A percentile compares a stretch with the other conserved stretches of the same genome.
These are phyloP conservation scores for Augochlorella aurata DNA, from an alignment of 2,888 invertebrate species.

Conservation along the genomic window DNA sequence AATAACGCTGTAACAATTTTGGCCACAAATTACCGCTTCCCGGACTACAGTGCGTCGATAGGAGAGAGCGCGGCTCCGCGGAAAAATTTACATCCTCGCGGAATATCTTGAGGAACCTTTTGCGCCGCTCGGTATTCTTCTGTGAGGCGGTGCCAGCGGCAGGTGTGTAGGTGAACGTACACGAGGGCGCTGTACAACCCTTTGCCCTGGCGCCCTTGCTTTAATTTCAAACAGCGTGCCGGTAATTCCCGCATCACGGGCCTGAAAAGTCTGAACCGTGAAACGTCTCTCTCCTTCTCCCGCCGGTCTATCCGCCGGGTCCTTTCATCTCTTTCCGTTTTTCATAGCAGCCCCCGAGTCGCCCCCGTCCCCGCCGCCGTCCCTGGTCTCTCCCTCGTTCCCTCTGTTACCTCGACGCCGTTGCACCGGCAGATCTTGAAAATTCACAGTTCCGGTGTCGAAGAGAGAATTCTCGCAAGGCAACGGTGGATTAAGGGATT, in stretches of 20 bases:
- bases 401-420: slow-evolving; percentile 29
- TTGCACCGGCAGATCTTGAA: slow-evolving; percentile 57
- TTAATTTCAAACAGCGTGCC: slow-evolving; percentile 62
- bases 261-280: slow-evolving; percentile 56
- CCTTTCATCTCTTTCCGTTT: slow-evolving; percentile 13
- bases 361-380: slow-evolving; percentile 3
- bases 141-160: neutral
- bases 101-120: slow-evolving; percentile 56
- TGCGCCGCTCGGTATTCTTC: slow-evolving; percentile 15
- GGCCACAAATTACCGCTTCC: too few relatives aligned
- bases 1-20: too few relatives aligned
- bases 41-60: neutral
- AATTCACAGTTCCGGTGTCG: slow-evolving; percentile 66
- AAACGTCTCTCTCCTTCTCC: slow-evolving; percentile 46
- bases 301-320: neutral
- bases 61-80: neutral
- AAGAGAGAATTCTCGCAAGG: slow-evolving; percentile 61
- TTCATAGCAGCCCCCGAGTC: neutral
- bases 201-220: slow-evolving; percentile 55
- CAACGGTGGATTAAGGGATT: slow-evolving; percentile 70
- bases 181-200: slow-evolving; percentile 35
- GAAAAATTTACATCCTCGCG: slow-evolving; percentile 35
- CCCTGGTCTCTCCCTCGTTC: neutral
- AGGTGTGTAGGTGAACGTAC: neutral
- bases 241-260: slow-evolving; percentile 58